phyloP scores from a whole-genome alignment of 2,113 vertebrate species.

The Marcusenius ussheri region DNA sequence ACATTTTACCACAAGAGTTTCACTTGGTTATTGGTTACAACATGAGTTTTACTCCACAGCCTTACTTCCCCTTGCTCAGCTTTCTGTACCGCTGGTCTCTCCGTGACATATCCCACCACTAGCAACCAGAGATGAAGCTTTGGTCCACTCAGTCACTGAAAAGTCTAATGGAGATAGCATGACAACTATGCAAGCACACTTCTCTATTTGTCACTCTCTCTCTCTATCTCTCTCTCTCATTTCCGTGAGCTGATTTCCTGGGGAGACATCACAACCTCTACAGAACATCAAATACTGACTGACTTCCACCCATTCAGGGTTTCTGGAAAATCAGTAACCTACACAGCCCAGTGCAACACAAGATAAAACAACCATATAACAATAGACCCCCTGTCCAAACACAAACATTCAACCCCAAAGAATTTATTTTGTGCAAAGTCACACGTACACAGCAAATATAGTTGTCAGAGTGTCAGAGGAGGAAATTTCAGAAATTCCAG shows the following conservation, averaged over 20 bases:
- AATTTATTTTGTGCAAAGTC: neutral
- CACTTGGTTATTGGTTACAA: neutral
- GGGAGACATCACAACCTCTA: slow-evolving; percentile 29
- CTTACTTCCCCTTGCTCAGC: slow-evolving; percentile 60
- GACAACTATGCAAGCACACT: neutral
- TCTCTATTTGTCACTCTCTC: neutral
- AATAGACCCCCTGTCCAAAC: neutral
- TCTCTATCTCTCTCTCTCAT: slow-evolving; percentile 16
- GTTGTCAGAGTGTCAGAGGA: neutral
- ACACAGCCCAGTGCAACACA: neutral
- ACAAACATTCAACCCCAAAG: neutral
- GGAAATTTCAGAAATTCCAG: slow-evolving; percentile 4
- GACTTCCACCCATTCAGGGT: neutral
- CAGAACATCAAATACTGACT: slow-evolving; percentile 31
- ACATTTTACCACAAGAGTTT: neutral
- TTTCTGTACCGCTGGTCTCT: slow-evolving; percentile 59
- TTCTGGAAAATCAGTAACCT: neutral
- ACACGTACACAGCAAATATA: neutral
- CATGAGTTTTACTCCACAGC: neutral
- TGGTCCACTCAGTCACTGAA: neutral
- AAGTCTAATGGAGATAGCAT: neutral
- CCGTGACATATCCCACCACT: slow-evolving; percentile 50
- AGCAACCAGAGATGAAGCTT: neutral
- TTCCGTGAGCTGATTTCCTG: slow-evolving; percentile 43
- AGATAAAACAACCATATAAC: neutral